Conservation (phyloP, 2,797 vertebrate genomes). For the Pterois miles region DNA sequence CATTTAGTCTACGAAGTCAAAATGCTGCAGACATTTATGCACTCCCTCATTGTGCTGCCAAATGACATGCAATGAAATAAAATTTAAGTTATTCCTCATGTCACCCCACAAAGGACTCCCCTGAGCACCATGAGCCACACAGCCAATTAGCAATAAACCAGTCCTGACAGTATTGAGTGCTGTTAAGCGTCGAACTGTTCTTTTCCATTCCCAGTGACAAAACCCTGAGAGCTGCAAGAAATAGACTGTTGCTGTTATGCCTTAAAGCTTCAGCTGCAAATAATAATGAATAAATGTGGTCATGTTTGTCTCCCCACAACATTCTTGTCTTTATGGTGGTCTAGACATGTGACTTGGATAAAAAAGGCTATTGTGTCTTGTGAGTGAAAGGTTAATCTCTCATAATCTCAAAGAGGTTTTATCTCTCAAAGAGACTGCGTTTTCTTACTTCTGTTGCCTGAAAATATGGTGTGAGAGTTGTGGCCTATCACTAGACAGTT, state of each 20-base stretch:
- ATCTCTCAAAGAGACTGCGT: conserved; percentile 3
- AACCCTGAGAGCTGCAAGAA: background rate
- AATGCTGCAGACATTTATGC: background rate
- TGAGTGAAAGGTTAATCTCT: conserved; percentile 48
- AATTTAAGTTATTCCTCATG: conserved; percentile 8
- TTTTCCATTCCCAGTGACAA: background rate
- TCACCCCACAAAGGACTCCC: conserved; percentile 11
- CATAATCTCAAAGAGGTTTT: conserved; percentile 35
- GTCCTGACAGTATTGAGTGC: background rate
- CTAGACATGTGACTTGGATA: conserved; percentile 56
- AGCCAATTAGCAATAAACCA: background rate
- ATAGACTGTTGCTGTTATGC: background rate
- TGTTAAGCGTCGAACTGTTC: background rate
- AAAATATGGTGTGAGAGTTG: background rate
- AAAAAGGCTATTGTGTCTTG: conserved; percentile 15
- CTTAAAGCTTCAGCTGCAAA: conserved; percentile 7
- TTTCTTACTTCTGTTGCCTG: background rate
- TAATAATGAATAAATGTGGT: background rate
- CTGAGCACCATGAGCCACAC: conserved; percentile 4
- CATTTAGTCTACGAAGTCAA: background rate
- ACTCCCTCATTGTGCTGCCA: background rate
- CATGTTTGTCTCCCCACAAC: background rate
- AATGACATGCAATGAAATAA: conserved; percentile 7
- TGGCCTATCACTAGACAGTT: background rate
- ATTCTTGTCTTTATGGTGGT: conserved; percentile 31